Evolutionary conservation across 2,888 invertebrate genomes (phyloP).

Genomic region (Augiades crinisus): DNA sequence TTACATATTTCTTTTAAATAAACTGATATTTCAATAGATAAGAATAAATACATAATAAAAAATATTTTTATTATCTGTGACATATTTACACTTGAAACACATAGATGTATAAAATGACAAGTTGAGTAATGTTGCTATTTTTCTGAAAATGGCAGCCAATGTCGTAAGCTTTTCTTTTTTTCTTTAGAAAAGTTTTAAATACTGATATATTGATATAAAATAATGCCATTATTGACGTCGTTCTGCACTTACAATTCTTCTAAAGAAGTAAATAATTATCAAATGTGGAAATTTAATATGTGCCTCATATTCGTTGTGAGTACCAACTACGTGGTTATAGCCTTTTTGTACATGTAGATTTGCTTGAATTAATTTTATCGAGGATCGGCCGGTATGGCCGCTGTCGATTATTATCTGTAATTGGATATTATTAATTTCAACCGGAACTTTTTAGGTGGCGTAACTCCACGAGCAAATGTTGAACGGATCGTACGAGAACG

Average conservation of each 20-base stretch:
- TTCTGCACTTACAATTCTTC: slow-evolving; percentile 37
- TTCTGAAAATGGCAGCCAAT: slow-evolving; percentile 77
- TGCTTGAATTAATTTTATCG: slow-evolving; percentile 33
- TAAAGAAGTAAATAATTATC: slow-evolving; percentile 48
- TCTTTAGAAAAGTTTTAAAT: slow-evolving; percentile 65
- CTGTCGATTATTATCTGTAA: slow-evolving; percentile 26
- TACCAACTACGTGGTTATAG: slow-evolving; percentile 71
- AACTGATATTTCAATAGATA: neutral
- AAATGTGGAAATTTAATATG: slow-evolving; percentile 57
- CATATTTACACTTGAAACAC: too few species aligned
- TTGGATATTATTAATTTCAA: slow-evolving; percentile 9
- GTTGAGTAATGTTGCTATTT: slow-evolving; percentile 61
- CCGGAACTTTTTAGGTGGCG: slow-evolving; percentile 35
- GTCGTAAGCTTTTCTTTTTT: slow-evolving; percentile 79
- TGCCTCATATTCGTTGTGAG: slow-evolving; percentile 62
- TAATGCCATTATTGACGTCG: slow-evolving; percentile 55
- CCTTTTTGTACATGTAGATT: slow-evolving; percentile 54
- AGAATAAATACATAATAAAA: neutral
- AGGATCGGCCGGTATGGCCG: slow-evolving; percentile 31
- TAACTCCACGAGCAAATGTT: slow-evolving; percentile 55
- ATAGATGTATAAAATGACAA: slow-evolving; percentile 39
- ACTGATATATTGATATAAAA: slow-evolving; percentile 56
- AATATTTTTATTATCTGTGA: slow-evolving; percentile 1
- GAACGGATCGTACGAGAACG: slow-evolving; percentile 49
- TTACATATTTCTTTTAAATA: too few species aligned